A percentile compares a stretch with the other conserved stretches of the same genome.
Evolutionary conservation across 2,797 vertebrate genomes (phyloP).

Genomic region (Mormyrus proboscirostris): DNA sequence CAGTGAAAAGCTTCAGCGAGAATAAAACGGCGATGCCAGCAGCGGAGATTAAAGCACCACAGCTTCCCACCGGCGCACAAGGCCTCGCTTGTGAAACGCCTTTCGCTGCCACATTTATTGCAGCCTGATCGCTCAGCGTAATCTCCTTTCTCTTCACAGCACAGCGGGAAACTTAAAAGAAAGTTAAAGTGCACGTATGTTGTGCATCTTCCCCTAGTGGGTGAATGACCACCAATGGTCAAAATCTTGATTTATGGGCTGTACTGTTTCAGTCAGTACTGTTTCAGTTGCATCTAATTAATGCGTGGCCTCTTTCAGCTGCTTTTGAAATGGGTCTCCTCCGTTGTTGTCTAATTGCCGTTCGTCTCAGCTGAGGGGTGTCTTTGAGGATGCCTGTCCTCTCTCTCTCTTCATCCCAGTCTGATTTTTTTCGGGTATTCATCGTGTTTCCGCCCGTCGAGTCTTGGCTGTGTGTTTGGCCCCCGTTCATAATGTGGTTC

Average conservation of each 20-base stretch:
- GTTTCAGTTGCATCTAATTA: not conserved
- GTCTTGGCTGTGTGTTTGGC: constrained; percentile 51
- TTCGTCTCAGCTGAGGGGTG: not conserved
- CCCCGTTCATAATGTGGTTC: constrained; percentile 48
- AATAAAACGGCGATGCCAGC: constrained; percentile 39
- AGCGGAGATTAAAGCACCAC: constrained; percentile 44
- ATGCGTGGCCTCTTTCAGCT: not conserved
- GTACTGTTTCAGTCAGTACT: not conserved
- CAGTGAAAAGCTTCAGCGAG: constrained; percentile 48
- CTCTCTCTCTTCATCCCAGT: constrained; percentile 32
- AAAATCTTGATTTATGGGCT: not conserved
- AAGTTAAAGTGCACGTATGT: not conserved
- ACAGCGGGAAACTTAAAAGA: not conserved
- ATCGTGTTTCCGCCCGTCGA: constrained; percentile 45
- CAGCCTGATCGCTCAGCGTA: constrained; percentile 25
- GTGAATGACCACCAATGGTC: not conserved
- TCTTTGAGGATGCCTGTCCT: constrained; percentile 1
- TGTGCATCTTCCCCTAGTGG: not conserved
- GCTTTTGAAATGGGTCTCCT: not conserved
- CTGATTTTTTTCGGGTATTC: constrained; percentile 53
- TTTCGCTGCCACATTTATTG: constrained; percentile 21
- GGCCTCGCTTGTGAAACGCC: constrained; percentile 48
- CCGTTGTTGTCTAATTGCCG: constrained; percentile 2
- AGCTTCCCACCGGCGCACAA: constrained; percentile 53
- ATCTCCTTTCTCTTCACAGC: constrained; percentile 31